Conservation (phyloP, 2,888 invertebrate genomes). For the Alloplasta piceator region DNA sequence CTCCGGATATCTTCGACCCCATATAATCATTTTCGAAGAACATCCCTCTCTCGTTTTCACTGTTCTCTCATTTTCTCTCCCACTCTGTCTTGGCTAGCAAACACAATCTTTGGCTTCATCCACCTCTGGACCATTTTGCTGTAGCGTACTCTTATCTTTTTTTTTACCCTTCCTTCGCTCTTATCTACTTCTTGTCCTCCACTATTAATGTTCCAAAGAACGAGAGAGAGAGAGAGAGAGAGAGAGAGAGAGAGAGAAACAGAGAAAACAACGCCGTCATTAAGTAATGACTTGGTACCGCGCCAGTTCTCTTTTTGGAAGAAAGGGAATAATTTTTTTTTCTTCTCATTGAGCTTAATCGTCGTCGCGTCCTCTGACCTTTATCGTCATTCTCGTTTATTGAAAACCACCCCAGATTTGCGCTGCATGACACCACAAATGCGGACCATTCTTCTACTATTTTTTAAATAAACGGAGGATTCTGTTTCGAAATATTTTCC, state of each 20-base stretch:
- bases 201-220: slow-evolving; percentile 35
- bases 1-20: slow-evolving; percentile 52
- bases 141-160: slow-evolving; percentile 40
- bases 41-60: slow-evolving; percentile 4
- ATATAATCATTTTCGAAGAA: slow-evolving; percentile 36
- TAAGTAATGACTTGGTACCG: slow-evolving; percentile 65
- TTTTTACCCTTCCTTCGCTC: slow-evolving; percentile 54
- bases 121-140: slow-evolving; percentile 1
- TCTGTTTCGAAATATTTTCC: too few relatives aligned
- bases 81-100: slow-evolving; percentile 6
- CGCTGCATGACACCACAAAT: neutral
- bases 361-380: neutral
- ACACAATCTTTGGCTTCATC: slow-evolving; percentile 25
- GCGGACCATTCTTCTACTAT: slow-evolving; percentile 3
- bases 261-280: slow-evolving; percentile 64
- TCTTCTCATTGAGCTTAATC: slow-evolving; percentile 12
- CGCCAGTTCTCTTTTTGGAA: slow-evolving; percentile 43
- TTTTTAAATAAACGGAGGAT: neutral
- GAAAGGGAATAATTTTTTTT: slow-evolving; percentile 20
- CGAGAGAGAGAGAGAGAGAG: neutral
- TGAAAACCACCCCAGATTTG: slow-evolving; percentile 18
- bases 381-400: slow-evolving; percentile 29
- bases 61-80: slow-evolving; percentile 34
- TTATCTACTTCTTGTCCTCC: neutral
- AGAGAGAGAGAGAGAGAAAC: slow-evolving; percentile 6